Evolutionary conservation across 2,797 vertebrate species (phyloP), one percentile per base, ranked within the genome.

Genomic region (Poeciliopsis presidionis): DNA sequence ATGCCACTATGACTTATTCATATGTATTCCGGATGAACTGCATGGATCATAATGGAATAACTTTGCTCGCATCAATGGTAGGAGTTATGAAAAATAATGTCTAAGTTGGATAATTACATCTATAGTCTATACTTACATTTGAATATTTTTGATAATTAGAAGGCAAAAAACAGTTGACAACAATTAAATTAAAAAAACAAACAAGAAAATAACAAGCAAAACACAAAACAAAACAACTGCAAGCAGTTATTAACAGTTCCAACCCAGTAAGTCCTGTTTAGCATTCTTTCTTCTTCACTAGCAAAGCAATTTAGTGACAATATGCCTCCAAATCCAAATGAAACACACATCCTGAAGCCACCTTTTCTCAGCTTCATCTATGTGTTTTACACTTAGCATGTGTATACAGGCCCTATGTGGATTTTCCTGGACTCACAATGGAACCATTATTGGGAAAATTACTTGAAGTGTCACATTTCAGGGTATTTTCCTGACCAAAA

Each of bases 261-360:
- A 57, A 12, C 9, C 25, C 25, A 57, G 25, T 11, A 2, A 33
- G 30, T 33, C 30, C 30, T 67, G 74, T 77, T 72, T 85, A 81
- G 63, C 36, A 13, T 84, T 7, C 2, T 72, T 79, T 69, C 69
- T 76, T 65, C 75, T 59, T 59, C 57, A 13, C 53, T 55, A 55
- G n/a, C 53, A 12, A n/a, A 55, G 53, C 9, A 7, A 16, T 84
- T 83, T 75, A 84, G 81, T 25, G 69, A 76, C 47, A 53, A 74
- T 82, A 76, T 74, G 39, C 73, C 69, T 76, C 75, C 45, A 63
- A 82, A 73, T 79, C 69, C 57, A 41, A 80, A 86, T 75, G 49
- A 46, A 22, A 14, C 28, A 25, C 74, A 73, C 79, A 28, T 73
- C 63, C 43, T 25, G 20, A 67, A 67, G 33, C 36, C 20, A 41